phyloP scores from a whole-genome alignment of 2,797 vertebrate genomes.

The Paedocypris micromegethes region DNA sequence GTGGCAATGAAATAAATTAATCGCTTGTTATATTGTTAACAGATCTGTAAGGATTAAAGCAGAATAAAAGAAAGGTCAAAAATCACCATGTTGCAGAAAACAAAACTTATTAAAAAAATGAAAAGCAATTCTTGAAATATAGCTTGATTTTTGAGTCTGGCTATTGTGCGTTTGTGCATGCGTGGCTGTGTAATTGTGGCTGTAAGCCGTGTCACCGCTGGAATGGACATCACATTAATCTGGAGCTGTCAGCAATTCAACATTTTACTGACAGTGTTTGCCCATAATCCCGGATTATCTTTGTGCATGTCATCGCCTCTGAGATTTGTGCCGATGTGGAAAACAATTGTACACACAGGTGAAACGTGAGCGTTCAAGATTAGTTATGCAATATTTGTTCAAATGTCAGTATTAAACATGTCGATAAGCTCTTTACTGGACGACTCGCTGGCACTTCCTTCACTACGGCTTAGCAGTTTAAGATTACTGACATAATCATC shows the following conservation, averaged over 20 bases:
- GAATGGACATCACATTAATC: constrained; percentile 11
- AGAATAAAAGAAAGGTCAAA: constrained; percentile 57
- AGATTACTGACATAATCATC: constrained; percentile 74
- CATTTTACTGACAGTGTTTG: constrained; percentile 6
- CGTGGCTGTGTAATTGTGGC: constrained; percentile 16
- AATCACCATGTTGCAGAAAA: background rate
- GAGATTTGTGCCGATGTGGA: background rate
- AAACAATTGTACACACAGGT: constrained; percentile 12
- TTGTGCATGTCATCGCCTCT: background rate
- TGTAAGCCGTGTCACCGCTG: constrained; percentile 3
- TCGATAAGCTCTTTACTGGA: constrained; percentile 14
- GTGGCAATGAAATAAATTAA: background rate
- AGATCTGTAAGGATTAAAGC: too few species aligned
- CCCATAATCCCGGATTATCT: constrained; percentile 30
- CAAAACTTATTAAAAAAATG: too few species aligned
- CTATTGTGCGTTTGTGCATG: constrained; percentile 16
- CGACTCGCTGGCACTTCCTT: constrained; percentile 45
- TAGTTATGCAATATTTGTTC: constrained; percentile 7
- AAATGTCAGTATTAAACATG: background rate
- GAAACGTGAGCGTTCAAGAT: background rate
- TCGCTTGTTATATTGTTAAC: too few species aligned
- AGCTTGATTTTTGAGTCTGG: background rate
- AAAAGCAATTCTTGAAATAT: too few species aligned
- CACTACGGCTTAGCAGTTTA: constrained; percentile 54
- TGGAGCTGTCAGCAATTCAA: constrained; percentile 6